These are phyloP conservation scores for Sinosuthora webbiana DNA, from an alignment of 2,113 vertebrate species.

Conservation along the genomic window DNA sequence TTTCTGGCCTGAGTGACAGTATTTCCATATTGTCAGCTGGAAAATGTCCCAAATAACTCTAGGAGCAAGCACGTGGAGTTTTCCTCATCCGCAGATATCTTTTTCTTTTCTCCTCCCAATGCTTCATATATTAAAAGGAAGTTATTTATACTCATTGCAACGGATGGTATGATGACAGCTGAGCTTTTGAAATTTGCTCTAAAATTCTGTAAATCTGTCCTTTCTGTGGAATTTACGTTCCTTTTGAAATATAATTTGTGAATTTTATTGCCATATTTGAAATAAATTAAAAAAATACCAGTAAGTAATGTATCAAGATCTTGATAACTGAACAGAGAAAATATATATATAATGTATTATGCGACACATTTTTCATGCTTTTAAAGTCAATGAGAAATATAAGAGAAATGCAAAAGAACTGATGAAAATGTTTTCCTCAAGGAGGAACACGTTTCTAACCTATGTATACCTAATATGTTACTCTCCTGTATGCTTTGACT, in stretches of 20 bases:
- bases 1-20: constrained; percentile 58
- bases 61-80: constrained; percentile 74
- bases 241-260: constrained; percentile 62
- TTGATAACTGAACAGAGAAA: constrained; percentile 50
- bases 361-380: constrained; percentile 18
- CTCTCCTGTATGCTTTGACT: neutral
- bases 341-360: constrained; percentile 34
- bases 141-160: constrained; percentile 72
- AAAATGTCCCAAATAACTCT: constrained; percentile 71
- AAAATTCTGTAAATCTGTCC: constrained; percentile 71
- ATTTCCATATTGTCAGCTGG: constrained; percentile 73
- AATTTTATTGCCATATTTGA: constrained; percentile 64
- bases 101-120: constrained; percentile 33
- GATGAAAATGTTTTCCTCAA: neutral
- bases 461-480: neutral
- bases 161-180: constrained; percentile 65
- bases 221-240: constrained; percentile 65
- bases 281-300: constrained; percentile 28
- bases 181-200: constrained; percentile 68
- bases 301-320: constrained; percentile 28
- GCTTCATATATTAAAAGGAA: constrained; percentile 64
- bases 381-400: constrained; percentile 41
- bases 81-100: constrained; percentile 65
- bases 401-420: constrained; percentile 19
- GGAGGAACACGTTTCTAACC: constrained; percentile 18